Evolutionary conservation across 2,113 vertebrate genomes (phyloP).

Genomic region (Lasiurus cinereus): DNA sequence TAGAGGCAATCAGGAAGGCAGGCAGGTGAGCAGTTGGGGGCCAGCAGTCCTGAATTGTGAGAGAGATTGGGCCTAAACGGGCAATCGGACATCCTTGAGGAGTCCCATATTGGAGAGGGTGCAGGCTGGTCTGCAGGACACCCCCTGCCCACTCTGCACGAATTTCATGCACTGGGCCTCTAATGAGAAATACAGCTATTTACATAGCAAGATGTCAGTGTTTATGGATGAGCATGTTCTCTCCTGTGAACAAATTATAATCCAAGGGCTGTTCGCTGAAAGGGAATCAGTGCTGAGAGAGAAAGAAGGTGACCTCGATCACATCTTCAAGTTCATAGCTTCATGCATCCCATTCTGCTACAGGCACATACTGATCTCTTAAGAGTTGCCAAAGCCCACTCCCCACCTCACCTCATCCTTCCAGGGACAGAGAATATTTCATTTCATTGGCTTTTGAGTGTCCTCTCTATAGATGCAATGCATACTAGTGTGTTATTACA

Average conservation of each 20-base stretch:
- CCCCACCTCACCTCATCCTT: neutral
- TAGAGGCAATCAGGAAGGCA: no score
- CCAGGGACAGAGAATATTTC: neutral
- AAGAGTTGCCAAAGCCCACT: neutral
- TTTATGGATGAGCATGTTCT: constrained; percentile 53
- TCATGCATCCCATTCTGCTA: neutral
- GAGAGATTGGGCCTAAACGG: no score
- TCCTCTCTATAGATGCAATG: neutral
- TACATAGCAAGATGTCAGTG: constrained; percentile 27
- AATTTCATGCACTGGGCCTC: no score
- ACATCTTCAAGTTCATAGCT: neutral
- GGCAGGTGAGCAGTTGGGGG: no score
- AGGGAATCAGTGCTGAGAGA: neutral
- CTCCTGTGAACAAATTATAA: constrained; percentile 27
- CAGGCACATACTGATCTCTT: neutral
- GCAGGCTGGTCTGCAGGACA: no score
- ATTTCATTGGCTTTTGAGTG: neutral
- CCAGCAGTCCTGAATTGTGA: no score
- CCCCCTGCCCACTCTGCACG: no score
- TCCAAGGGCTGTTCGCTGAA: neutral
- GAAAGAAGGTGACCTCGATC: neutral
- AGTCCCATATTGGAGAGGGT: no score
- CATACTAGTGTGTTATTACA: neutral
- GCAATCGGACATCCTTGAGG: no score
- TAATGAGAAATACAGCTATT: constrained; percentile 68